Evolutionary conservation across 1,140 invertebrate genomes (phyloP), one percentile per base, ranked within the genome.

Genomic region (Mercenaria mercenaria): DNA sequence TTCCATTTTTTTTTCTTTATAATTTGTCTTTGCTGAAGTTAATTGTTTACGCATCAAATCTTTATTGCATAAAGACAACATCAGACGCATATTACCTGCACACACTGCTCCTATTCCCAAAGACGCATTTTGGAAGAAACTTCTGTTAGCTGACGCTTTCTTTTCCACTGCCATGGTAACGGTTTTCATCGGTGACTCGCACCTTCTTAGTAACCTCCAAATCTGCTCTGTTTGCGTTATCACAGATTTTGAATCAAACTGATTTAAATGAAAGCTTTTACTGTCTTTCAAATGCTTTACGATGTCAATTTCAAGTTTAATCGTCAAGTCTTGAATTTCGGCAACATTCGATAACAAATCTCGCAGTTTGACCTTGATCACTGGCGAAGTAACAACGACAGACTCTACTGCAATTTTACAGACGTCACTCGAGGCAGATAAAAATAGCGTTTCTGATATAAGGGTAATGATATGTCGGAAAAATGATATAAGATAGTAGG

Each of bases 171-270:
- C 87, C 32, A 34, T 56, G 23, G 52, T 89, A n/a, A 89, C 79
- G 13, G 32, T 0, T 37, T 72, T 81, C 26, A 89, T 18, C 41
- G 87, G 87, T n/a, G 43, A 23, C 41, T 83, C 79, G 34, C 67
- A 80, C 23, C 79, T 39, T 37, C 80, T 64, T 23, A 89, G 39
- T 41, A 74, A 82, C 37, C 69, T 43, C 87, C 87, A 89, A n/a
- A 89, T 89, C 29, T 81, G 77, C 56, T 89, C 87, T 18, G 87
- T 89, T 52, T 89, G 87, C 20, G 64, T 82, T 20, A 89, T 83
- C 41, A 89, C 50, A 26, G 87, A 79, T 39, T 89, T 89, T 2
- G 87, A 82, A 32, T 81, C 80, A 18, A 89, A 29, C 41, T 81
- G 61, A 61, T 69, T 76, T 72, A 76, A 39, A 15, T 82, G 69